Percentiles rank a stretch among this genome's conserved stretches.
These are phyloP conservation scores for Toxotes lorentzi DNA, from an alignment of 2,797 vertebrate species.

Conservation along the genomic window DNA sequence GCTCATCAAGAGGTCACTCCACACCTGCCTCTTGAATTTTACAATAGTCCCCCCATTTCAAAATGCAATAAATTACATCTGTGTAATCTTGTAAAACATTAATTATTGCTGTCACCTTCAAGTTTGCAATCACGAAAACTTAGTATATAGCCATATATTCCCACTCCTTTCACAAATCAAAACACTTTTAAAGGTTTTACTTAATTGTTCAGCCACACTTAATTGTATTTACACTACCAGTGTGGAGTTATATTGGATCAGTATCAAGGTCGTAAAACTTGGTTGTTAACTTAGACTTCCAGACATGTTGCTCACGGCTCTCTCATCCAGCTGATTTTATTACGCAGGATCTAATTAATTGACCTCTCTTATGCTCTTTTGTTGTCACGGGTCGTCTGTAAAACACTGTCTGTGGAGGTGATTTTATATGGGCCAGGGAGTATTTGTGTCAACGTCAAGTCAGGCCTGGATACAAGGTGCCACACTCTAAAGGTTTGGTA, in stretches of 20 bases:
- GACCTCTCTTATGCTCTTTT: conserved; percentile 72
- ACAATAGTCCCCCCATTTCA: conserved; percentile 64
- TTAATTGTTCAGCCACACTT: conserved; percentile 73
- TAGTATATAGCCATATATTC: conserved; percentile 33
- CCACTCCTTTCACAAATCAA: conserved; percentile 49
- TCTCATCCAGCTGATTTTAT: conserved; percentile 78
- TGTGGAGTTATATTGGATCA: conserved; percentile 72
- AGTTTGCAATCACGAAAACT: conserved; percentile 62
- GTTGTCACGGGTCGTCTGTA: conserved; percentile 68
- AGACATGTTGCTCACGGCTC: conserved; percentile 66
- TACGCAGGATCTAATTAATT: conserved; percentile 77
- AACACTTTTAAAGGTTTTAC: conserved; percentile 71
- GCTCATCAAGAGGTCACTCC: conserved; percentile 61
- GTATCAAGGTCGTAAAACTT: conserved; percentile 76
- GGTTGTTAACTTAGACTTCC: conserved; percentile 70
- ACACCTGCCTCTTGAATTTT: conserved; percentile 68
- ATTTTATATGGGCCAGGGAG: conserved; percentile 69
- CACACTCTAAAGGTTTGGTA: conserved; percentile 74
- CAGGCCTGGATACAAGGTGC: conserved; percentile 72
- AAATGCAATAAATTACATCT: conserved; percentile 75
- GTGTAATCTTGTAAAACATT: conserved; percentile 75
- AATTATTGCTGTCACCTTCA: conserved; percentile 79
- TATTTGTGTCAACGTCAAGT: conserved; percentile 74
- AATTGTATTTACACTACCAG: conserved; percentile 80
- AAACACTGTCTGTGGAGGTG: conserved; percentile 68